Percentiles rank a stretch among this genome's conserved stretches.
Conservation (phyloP, 2,113 vertebrate genomes). For the Colinus virginianus region DNA sequence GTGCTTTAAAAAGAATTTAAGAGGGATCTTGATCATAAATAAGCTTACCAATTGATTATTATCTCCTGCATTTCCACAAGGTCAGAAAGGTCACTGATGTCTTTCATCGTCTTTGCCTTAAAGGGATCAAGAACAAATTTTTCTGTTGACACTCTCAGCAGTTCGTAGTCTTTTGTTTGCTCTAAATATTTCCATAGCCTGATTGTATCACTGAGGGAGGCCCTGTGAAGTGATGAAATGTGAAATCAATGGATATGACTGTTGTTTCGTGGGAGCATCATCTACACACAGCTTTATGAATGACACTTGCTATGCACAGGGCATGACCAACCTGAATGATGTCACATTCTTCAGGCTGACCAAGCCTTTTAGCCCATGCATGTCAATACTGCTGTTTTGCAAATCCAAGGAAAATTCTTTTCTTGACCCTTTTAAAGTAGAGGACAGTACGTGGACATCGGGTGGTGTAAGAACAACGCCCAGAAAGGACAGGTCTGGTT, state of each 20-base stretch:
- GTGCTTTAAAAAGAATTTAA: not conserved
- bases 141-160: conserved; percentile 77
- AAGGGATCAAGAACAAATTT: conserved; percentile 91
- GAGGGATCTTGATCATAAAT: not conserved
- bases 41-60: conserved; percentile 78
- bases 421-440: conserved; percentile 74
- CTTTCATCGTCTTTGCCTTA: conserved; percentile 84
- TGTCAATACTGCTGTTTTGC: conserved; percentile 81
- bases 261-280: not conserved
- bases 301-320: not conserved
- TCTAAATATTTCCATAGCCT: conserved; percentile 87
- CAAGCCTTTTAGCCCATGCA: conserved; percentile 82
- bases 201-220: conserved; percentile 85
- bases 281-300: not conserved
- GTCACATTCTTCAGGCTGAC: conserved; percentile 80
- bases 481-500: conserved; percentile 81
- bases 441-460: conserved; percentile 80
- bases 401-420: conserved; percentile 85
- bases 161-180: conserved; percentile 64
- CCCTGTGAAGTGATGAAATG: conserved; percentile 76
- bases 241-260: not conserved
- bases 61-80: conserved; percentile 85
- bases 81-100: conserved; percentile 83
- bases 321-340: conserved; percentile 84
- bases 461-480: conserved; percentile 80